A percentile compares a stretch with the other conserved stretches of the same genome.
Evolutionary conservation across 2,113 vertebrate genomes (phyloP).

Genomic region (Cryptotis parvus): DNA sequence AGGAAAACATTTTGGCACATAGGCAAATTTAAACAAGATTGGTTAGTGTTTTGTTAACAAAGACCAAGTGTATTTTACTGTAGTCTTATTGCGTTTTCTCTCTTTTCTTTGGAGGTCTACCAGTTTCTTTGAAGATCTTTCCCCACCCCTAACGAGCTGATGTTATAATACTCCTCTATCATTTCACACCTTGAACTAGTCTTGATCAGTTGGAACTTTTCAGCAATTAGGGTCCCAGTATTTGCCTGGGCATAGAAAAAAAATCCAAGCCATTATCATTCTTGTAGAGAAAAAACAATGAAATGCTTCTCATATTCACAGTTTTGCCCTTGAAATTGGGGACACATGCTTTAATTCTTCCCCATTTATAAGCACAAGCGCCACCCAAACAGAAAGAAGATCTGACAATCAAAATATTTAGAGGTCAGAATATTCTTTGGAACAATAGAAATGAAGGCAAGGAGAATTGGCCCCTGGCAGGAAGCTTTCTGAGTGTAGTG

Average conservation of each 20-base stretch:
- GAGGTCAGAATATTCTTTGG: too few species aligned
- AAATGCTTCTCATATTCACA: neutral
- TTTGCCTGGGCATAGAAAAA: neutral
- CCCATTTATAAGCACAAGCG: neutral
- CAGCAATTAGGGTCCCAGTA: neutral
- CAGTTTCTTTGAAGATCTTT: neutral
- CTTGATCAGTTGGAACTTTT: neutral
- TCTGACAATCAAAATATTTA: too few species aligned
- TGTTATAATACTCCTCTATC: neutral
- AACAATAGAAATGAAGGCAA: too few species aligned
- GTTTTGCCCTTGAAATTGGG: neutral
- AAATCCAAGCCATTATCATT: neutral
- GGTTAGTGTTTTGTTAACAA: neutral
- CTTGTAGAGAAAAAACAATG: neutral
- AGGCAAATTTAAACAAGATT: neutral
- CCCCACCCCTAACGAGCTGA: neutral
- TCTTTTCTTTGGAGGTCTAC: neutral
- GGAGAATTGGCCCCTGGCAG: too few species aligned
- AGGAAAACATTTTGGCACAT: neutral
- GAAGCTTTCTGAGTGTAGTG: too few species aligned
- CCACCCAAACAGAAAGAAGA: neutral
- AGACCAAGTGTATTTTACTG: neutral
- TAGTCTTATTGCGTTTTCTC: neutral
- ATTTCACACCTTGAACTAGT: neutral
- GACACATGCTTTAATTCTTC: neutral